Conservation (phyloP, 2,797 vertebrate genomes). For the Xenops minutus region DNA sequence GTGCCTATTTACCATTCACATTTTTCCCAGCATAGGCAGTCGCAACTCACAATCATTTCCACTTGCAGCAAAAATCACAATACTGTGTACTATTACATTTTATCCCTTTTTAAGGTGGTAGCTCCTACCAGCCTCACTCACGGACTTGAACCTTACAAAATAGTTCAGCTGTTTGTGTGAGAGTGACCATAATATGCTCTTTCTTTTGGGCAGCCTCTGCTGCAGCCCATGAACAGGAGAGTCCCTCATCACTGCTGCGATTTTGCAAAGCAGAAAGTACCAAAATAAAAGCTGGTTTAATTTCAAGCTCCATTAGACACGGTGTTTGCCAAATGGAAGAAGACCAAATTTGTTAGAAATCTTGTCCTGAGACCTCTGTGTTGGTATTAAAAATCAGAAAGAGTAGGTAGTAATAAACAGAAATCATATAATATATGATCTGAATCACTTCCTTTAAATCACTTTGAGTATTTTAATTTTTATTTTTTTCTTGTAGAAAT, state of each 20-base stretch:
- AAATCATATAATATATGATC: not conserved
- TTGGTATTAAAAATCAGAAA: conserved; percentile 40
- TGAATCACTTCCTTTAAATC: conserved; percentile 31
- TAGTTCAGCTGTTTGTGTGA: not conserved
- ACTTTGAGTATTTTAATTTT: not conserved
- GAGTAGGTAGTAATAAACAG: conserved; percentile 22
- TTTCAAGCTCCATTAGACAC: conserved; percentile 60
- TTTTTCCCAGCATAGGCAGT: not conserved
- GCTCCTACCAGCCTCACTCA: not conserved
- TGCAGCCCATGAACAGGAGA: not conserved
- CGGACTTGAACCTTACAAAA: not conserved
- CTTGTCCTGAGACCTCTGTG: conserved; percentile 14
- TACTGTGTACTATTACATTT: not conserved
- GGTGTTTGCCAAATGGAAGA: conserved; percentile 50
- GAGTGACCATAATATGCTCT: not conserved
- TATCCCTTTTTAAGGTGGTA: not conserved
- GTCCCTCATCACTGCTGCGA: not conserved
- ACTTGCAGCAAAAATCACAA: not conserved
- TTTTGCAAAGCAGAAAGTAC: conserved; percentile 51
- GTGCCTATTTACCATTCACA: not conserved
- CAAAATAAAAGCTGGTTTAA: conserved; percentile 50
- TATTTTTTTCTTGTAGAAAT: not conserved
- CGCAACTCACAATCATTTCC: not conserved
- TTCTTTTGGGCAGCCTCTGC: not conserved
- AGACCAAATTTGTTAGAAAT: conserved; percentile 38